These are phyloP conservation scores for Echinometra lucunter DNA, from an alignment of 53 echinoderm and acorn worm species.

Conservation along the genomic window DNA sequence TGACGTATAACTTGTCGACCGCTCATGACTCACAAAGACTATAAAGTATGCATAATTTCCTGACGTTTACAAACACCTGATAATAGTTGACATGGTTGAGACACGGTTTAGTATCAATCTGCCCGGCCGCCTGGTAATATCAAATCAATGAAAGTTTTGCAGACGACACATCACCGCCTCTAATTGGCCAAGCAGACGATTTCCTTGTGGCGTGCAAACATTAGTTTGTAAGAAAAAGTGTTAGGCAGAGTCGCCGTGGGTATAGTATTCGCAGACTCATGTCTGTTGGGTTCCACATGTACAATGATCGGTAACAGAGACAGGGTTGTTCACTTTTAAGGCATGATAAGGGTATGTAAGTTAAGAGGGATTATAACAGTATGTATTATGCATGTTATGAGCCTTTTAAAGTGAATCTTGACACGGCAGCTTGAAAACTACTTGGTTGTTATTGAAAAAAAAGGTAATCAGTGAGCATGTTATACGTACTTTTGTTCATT, in stretches of 20 bases:
- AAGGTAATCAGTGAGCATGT: too few species aligned
- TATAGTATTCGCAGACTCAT: neutral
- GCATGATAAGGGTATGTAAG: neutral
- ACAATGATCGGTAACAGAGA: neutral
- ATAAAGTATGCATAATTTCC: neutral
- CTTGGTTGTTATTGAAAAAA: too few species aligned
- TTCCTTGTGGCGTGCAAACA: neutral
- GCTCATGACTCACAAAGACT: conserved; percentile 12
- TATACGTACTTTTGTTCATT: too few species aligned
- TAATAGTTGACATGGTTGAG: neutral
- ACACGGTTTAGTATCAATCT: conserved; percentile 1
- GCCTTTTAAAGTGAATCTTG: neutral
- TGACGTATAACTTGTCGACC: neutral
- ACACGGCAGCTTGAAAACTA: neutral
- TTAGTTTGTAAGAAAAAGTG: neutral
- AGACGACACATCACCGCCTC: conserved; percentile 22
- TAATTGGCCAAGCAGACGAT: conserved; percentile 40
- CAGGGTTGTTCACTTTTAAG: neutral
- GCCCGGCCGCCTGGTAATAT: conserved; percentile 21
- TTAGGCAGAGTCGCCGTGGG: conserved; percentile 6
- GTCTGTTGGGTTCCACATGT: neutral
- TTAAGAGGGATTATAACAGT: too few species aligned
- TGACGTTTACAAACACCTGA: conserved; percentile 36
- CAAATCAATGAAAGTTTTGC: conserved; percentile 22
- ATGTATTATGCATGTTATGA: neutral